Base-by-base conservation (phyloP, 2,113 vertebrate species). In the Dicentrarchus labrax region DNA sequence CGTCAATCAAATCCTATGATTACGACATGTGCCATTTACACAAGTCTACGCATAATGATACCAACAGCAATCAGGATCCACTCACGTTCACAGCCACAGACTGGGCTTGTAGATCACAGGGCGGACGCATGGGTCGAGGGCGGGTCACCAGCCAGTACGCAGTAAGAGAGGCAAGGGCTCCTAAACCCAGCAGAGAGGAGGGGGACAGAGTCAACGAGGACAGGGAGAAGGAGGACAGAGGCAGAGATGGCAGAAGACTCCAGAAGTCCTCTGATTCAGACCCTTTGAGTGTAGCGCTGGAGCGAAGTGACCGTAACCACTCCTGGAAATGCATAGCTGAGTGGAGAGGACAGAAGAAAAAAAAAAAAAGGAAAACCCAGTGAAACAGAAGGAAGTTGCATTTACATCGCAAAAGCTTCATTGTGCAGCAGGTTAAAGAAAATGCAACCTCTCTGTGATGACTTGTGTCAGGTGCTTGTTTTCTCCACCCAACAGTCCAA, bases 61-160 rank as follows among this genome's bases (percentile, higher is more conserved):
- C 1, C 4, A 8, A 48, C 22, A 15, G 6, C 5, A 24, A 39
- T 4, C 0, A 0, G 2, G 15, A 72, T 13, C 8, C 38, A 89
- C 93, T 93, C 80, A 96, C 96, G 56, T 93, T 75, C 3, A 96
- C 87, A 12, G 95, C 91, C 7, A 95, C 81, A 3, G 95, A 96
- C 92, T 96, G 95, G 74, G 92, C 88, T 13, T 92, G 91, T 0
- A 96, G 94, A 74, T 96, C 95, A 62, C 95, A 95, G 17, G 94
- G 94, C 1, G 95, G 93, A 12, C 22, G 92, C 85, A 94, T 92
- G 87, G 95, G 91, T 5, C 92, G 92, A 43, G 96, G 95, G 9
- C 94, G 94, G 39, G 95, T 96, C 81, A 90, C 87, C 86, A 96
- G 92, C 95, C 95, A 96, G 86, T 95, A 96, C 0, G 93, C 94